These are phyloP conservation scores for Atlantisia rogersi DNA, from an alignment of 2,113 vertebrate genomes.

Conservation along the genomic window DNA sequence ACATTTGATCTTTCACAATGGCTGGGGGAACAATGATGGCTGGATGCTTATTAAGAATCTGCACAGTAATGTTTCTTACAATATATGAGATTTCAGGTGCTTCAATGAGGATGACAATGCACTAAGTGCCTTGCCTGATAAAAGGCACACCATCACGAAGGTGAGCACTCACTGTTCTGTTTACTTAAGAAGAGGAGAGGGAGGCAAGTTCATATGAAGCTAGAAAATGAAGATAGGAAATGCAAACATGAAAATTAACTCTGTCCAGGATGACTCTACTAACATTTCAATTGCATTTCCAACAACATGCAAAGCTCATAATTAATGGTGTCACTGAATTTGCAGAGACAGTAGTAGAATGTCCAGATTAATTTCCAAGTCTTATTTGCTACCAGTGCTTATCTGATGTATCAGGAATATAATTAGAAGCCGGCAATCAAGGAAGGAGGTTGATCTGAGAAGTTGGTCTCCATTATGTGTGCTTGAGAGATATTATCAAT, in stretches of 20 bases:
- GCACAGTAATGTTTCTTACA: not conserved
- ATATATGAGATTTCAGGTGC: not conserved
- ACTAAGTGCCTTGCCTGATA: not conserved
- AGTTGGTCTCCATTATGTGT: fast-evolving
- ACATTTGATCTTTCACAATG: not conserved
- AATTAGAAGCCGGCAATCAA: not conserved
- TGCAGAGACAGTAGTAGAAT: not conserved
- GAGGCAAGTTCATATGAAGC: not conserved
- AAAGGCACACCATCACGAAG: not conserved
- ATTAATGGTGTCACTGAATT: not conserved
- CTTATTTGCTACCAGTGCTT: not conserved
- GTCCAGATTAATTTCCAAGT: not conserved
- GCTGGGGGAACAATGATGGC: fast-evolving
- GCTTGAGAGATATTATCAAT: not conserved
- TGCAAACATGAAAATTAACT: not conserved
- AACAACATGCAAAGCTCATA: not conserved
- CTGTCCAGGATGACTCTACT: not conserved
- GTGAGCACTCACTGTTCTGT: not conserved
- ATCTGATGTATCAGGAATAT: not conserved
- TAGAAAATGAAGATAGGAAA: not conserved
- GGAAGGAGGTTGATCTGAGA: not conserved
- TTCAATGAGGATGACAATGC: not conserved
- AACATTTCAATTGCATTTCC: not conserved
- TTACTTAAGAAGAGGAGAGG: not conserved
- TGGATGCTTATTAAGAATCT: not conserved